phyloP scores from a whole-genome alignment of 2,888 invertebrate species.

The Scelioninae gen. 1 region DNA sequence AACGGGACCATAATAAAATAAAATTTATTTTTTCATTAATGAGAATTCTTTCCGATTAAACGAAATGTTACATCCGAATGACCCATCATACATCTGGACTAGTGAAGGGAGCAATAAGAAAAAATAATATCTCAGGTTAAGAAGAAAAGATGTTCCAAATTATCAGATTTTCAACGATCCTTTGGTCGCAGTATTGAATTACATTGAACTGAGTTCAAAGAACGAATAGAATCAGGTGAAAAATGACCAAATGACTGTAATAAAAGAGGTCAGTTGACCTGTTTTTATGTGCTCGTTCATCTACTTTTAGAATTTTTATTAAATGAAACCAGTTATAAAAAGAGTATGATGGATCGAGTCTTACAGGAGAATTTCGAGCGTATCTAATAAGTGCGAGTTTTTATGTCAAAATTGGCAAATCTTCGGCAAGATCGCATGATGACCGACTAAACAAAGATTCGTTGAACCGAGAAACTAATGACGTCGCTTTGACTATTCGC shows the following conservation, averaged over 20 bases:
- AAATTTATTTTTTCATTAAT: conserved; percentile 39
- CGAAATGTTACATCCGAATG: conserved; percentile 7
- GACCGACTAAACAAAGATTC: conserved; percentile 35
- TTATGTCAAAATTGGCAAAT: conserved; percentile 20
- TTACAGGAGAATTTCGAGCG: conserved; percentile 12
- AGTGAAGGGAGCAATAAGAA: conserved; percentile 32
- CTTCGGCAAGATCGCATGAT: not conserved
- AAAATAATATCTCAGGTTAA: conserved; percentile 46
- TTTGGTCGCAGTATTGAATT: conserved; percentile 47
- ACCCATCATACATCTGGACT: conserved; percentile 3
- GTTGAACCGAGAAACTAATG: conserved; percentile 37
- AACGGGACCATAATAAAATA: conserved; percentile 17
- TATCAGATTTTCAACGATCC: conserved; percentile 47
- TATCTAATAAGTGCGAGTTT: conserved; percentile 23
- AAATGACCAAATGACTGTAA: conserved; percentile 56
- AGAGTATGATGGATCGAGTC: conserved; percentile 34
- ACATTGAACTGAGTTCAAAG: conserved; percentile 35
- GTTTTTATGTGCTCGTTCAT: conserved; percentile 59
- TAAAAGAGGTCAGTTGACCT: conserved; percentile 61
- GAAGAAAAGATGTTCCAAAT: conserved; percentile 48
- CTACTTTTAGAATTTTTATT: conserved; percentile 58
- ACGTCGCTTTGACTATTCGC: conserved; percentile 21
- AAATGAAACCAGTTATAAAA: conserved; percentile 36
- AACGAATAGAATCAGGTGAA: conserved; percentile 57
- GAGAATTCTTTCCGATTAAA: conserved; percentile 17